Evolutionary conservation across 1,140 invertebrate species (phyloP).

Genomic region (Macrosteles quadrilineatus): DNA sequence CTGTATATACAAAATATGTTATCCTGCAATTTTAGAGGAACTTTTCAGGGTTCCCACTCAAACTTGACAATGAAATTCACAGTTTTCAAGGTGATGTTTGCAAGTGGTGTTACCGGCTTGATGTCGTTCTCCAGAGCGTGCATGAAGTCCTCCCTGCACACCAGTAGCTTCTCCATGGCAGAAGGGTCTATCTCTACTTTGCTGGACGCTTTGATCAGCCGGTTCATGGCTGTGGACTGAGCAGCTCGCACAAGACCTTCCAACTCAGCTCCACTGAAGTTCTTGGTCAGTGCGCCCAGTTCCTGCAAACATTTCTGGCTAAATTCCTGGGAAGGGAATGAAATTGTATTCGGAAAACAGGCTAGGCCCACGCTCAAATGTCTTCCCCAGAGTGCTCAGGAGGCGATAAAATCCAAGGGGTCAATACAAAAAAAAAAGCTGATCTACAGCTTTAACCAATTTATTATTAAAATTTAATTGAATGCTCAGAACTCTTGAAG

Average conservation of each 20-base stretch:
- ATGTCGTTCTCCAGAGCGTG: constrained; percentile 97
- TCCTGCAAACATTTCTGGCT: constrained; percentile 60
- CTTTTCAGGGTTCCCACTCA: too few species aligned
- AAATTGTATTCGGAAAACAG: not conserved
- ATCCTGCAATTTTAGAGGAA: too few species aligned
- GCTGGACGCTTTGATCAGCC: constrained; percentile 91
- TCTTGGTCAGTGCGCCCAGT: constrained; percentile 88
- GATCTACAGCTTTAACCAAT: too few species aligned
- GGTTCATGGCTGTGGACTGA: constrained; percentile 98
- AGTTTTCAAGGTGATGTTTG: too few species aligned
- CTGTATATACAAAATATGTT: too few species aligned
- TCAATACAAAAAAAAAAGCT: too few species aligned
- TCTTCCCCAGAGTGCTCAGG: too few species aligned
- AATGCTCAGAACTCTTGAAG: too few species aligned
- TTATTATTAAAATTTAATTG: too few species aligned
- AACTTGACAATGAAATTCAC: too few species aligned
- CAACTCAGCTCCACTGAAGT: constrained; percentile 99
- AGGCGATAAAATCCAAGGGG: too few species aligned
- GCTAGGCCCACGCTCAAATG: not conserved
- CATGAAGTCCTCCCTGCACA: constrained; percentile 86
- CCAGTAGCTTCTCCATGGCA: constrained; percentile 92
- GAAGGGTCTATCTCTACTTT: constrained; percentile 97
- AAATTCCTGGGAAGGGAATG: too few species aligned
- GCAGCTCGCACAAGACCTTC: constrained; percentile 97
- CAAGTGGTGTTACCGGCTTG: constrained; percentile 74